Percentiles rank a stretch among this genome's conserved stretches.
Evolutionary conservation across 2,113 vertebrate species (phyloP).

Genomic region (Cyanoramphus novaezelandiae): DNA sequence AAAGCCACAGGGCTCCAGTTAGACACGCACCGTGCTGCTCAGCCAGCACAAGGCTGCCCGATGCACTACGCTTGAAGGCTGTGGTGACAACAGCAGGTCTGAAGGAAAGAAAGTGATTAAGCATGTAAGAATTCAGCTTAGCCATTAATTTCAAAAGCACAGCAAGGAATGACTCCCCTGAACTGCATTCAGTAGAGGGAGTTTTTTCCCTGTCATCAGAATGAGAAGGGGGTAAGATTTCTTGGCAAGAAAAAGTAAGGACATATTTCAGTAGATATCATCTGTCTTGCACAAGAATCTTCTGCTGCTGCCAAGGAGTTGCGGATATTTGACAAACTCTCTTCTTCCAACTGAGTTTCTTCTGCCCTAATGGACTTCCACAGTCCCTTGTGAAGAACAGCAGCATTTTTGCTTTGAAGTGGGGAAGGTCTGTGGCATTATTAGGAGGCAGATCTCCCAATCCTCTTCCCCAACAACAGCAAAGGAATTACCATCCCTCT

Average conservation of each 20-base stretch:
- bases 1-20: slow-evolving; percentile 1
- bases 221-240: slow-evolving; percentile 60
- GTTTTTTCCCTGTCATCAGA: slow-evolving; percentile 42
- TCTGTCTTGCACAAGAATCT: slow-evolving; percentile 69
- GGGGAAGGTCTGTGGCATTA: background rate
- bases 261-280: slow-evolving; percentile 65
- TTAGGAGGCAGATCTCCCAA: background rate
- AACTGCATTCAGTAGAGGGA: slow-evolving; percentile 32
- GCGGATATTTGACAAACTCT: slow-evolving; percentile 54
- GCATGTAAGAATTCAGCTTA: background rate
- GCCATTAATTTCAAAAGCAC: slow-evolving; percentile 55
- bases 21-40: background rate
- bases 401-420: slow-evolving; percentile 4
- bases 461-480: background rate
- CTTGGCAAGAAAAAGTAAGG: slow-evolving; percentile 60
- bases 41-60: background rate
- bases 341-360: slow-evolving; percentile 22
- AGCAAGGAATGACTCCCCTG: slow-evolving; percentile 31
- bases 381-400: background rate
- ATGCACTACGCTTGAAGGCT: slow-evolving; percentile 5
- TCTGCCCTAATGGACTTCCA: slow-evolving; percentile 38
- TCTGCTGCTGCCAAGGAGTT: slow-evolving; percentile 59
- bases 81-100: slow-evolving; percentile 42
- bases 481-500: background rate
- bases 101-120: slow-evolving; percentile 34